These are phyloP conservation scores for Pollimyrus isidori DNA, from an alignment of 2,113 vertebrate genomes.

Conservation along the genomic window DNA sequence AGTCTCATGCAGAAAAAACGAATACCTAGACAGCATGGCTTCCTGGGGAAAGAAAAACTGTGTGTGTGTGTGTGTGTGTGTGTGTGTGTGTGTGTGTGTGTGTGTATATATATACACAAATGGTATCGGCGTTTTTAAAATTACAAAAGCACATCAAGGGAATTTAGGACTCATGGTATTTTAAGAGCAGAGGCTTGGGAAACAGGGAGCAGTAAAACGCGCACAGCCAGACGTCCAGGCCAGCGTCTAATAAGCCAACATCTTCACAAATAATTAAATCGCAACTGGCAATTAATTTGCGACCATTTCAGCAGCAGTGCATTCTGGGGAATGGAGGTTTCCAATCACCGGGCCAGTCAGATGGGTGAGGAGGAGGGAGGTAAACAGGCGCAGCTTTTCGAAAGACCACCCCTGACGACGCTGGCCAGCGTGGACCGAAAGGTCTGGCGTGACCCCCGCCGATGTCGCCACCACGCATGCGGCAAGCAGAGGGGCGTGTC, in stretches of 20 bases:
- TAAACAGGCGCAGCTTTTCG: too few relatives aligned
- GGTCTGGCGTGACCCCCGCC: background rate
- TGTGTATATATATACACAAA: too few relatives aligned
- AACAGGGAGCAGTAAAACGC: background rate
- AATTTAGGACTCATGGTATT: background rate
- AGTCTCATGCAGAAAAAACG: background rate
- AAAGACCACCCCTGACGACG: background rate
- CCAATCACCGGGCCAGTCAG: background rate
- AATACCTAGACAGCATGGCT: too few relatives aligned
- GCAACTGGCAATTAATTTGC: background rate
- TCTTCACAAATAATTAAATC: background rate
- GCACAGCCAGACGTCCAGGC: background rate
- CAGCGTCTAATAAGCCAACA: background rate
- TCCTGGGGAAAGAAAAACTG: too few relatives aligned
- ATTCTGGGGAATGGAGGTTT: background rate
- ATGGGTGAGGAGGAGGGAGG: background rate
- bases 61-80: too few relatives aligned
- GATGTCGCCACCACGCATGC: background rate
- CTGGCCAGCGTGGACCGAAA: too few relatives aligned
- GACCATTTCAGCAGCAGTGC: background rate
- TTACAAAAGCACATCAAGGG: background rate
- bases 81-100: too few relatives aligned
- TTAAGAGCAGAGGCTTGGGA: background rate
- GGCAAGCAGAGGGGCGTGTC: background rate
- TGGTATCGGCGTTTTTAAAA: background rate